phyloP scores from a whole-genome alignment of 2,888 invertebrate species.

The Pachydiplax longipennis region DNA sequence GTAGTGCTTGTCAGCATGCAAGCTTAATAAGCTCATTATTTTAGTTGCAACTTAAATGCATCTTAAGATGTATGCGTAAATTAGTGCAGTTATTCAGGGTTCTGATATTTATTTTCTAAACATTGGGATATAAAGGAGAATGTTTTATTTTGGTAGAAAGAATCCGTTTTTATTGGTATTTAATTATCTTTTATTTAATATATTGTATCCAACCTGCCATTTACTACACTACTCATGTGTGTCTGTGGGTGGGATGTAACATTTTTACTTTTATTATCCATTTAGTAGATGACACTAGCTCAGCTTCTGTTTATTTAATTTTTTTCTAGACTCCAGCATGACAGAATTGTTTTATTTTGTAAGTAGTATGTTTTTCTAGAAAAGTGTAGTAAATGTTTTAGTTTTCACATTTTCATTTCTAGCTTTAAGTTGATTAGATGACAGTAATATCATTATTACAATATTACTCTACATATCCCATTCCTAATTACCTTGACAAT shows the following conservation, averaged over 20 bases:
- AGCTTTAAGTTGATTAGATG: slow-evolving; percentile 11
- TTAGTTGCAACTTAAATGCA: slow-evolving; percentile 12
- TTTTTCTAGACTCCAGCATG: slow-evolving; percentile 24
- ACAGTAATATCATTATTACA: slow-evolving; percentile 5
- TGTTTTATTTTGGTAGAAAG: neutral
- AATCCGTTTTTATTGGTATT: slow-evolving; percentile 44
- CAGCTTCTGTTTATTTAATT: slow-evolving; percentile 15
- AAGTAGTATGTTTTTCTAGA: slow-evolving; percentile 8
- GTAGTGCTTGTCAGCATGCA: slow-evolving; percentile 44
- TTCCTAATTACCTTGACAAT: neutral
- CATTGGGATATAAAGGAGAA: neutral
- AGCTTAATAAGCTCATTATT: slow-evolving; percentile 38
- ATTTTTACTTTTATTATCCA: slow-evolving; percentile 22
- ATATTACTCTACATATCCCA: neutral
- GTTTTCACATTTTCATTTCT: slow-evolving; percentile 9
- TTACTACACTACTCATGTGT: slow-evolving; percentile 2
- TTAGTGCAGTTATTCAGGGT: slow-evolving; percentile 6
- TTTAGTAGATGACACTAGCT: slow-evolving; percentile 21
- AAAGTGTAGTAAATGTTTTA: neutral
- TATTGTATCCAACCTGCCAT: neutral
- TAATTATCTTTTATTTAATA: neutral
- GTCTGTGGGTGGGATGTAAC: neutral
- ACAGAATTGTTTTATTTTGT: slow-evolving; percentile 17
- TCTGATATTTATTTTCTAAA: neutral
- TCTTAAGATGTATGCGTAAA: neutral